A percentile compares a stretch with the other conserved stretches of the same genome.
These are phyloP conservation scores for Ciconia maguari DNA, from an alignment of 2,113 vertebrate genomes.

Conservation along the genomic window DNA sequence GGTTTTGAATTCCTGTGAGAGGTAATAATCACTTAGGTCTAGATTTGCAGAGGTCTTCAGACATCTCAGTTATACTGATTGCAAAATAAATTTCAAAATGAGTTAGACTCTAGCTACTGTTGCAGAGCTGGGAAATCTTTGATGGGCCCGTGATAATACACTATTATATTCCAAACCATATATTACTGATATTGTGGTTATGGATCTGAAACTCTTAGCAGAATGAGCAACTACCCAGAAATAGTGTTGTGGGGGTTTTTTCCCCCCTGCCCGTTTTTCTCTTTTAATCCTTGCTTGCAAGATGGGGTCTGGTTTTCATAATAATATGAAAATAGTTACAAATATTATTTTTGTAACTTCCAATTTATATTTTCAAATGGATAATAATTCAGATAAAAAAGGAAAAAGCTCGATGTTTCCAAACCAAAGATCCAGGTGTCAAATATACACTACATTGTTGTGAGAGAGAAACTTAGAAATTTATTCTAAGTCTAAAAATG, in stretches of 20 bases:
- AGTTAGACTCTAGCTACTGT: background rate
- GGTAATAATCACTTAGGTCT: background rate
- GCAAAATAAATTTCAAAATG: background rate
- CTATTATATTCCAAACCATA: background rate
- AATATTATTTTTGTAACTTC: background rate
- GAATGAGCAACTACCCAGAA: background rate
- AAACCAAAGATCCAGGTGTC: background rate
- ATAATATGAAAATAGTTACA: background rate
- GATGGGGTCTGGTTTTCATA: background rate
- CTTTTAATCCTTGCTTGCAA: background rate
- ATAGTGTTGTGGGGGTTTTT: fast-evolving
- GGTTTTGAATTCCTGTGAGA: background rate
- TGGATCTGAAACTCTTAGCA: background rate
- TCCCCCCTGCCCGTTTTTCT: background rate
- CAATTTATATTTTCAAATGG: background rate
- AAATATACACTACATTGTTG: background rate
- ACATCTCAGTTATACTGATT: background rate
- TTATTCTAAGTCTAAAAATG: background rate
- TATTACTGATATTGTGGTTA: background rate
- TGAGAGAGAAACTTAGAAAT: background rate
- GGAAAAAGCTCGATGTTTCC: background rate
- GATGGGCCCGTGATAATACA: background rate
- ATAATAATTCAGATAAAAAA: background rate
- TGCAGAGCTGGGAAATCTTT: background rate
- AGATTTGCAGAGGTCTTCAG: background rate